Percentiles rank a stretch among this genome's conserved stretches.
Evolutionary conservation across 2,888 invertebrate species (phyloP).

Genomic region (Xestia xanthographa): DNA sequence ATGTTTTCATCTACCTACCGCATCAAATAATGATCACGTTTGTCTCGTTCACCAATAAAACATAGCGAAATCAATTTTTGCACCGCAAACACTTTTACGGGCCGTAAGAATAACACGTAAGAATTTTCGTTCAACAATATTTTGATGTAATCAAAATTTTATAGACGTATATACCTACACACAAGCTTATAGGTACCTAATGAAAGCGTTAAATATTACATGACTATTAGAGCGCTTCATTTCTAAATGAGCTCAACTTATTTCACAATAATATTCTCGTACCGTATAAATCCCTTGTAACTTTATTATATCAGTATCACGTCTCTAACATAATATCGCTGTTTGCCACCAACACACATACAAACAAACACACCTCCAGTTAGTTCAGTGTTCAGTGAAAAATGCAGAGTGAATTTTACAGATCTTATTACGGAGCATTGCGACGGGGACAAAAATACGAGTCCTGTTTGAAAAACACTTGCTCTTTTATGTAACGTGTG

Average conservation of each 20-base stretch:
- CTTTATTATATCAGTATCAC: slow-evolving; percentile 11
- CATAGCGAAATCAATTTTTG: not conserved
- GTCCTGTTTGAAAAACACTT: slow-evolving; percentile 30
- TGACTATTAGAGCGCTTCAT: not conserved
- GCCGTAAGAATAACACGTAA: too few relatives aligned
- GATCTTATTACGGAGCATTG: slow-evolving; percentile 38
- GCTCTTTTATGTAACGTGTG: not conserved
- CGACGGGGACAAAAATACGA: slow-evolving; percentile 25
- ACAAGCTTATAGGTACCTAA: not conserved
- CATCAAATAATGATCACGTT: not conserved
- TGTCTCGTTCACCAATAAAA: not conserved
- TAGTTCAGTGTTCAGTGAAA: slow-evolving; percentile 42
- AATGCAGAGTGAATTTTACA: slow-evolving; percentile 30
- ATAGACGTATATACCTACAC: not conserved
- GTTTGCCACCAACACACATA: not conserved
- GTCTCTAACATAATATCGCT: slow-evolving; percentile 3
- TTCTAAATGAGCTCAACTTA: not conserved
- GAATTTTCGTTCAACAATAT: not conserved
- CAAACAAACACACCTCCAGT: slow-evolving; percentile 1
- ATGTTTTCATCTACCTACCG: too few relatives aligned
- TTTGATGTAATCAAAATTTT: not conserved
- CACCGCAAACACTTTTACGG: not conserved
- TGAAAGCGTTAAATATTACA: not conserved
- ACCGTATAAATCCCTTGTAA: not conserved
- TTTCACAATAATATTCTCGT: not conserved